Conservation (phyloP, 2,113 vertebrate species). For the Martes martes region DNA sequence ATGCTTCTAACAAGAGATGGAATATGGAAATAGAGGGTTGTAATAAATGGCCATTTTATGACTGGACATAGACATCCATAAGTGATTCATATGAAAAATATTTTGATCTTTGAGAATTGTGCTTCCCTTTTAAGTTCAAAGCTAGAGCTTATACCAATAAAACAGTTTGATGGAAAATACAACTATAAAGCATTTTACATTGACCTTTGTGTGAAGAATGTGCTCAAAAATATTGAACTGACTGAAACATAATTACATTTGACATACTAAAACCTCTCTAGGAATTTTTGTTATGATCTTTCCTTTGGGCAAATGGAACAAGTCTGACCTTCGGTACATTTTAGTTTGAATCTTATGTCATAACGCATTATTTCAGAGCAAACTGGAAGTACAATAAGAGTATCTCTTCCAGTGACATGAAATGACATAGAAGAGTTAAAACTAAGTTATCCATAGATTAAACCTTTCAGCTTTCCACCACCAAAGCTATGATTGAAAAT, state of each 20-base stretch:
- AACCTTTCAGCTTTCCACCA: neutral
- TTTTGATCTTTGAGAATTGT: neutral
- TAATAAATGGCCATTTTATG: neutral
- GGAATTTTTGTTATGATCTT: slow-evolving; percentile 33
- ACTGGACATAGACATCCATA: neutral
- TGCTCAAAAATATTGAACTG: slow-evolving; percentile 3
- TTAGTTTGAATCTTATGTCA: slow-evolving; percentile 13
- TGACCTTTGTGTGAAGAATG: neutral
- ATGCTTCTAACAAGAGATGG: neutral
- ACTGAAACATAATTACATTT: slow-evolving; percentile 13
- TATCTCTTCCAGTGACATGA: neutral
- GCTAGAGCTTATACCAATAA: neutral
- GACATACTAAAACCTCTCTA: neutral
- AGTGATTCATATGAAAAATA: neutral
- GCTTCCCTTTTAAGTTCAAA: neutral
- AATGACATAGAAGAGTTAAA: neutral
- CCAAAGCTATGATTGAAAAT: neutral
- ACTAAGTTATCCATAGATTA: neutral
- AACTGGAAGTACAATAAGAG: neutral
- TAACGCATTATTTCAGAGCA: slow-evolving; percentile 28
- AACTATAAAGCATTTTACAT: neutral
- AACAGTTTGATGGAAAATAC: neutral
- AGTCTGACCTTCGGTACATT: neutral
- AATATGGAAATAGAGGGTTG: neutral
- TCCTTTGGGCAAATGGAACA: slow-evolving; percentile 11